These are phyloP conservation scores for Micropoecilia bifurca DNA, from an alignment of 2,797 vertebrate species.

Conservation along the genomic window DNA sequence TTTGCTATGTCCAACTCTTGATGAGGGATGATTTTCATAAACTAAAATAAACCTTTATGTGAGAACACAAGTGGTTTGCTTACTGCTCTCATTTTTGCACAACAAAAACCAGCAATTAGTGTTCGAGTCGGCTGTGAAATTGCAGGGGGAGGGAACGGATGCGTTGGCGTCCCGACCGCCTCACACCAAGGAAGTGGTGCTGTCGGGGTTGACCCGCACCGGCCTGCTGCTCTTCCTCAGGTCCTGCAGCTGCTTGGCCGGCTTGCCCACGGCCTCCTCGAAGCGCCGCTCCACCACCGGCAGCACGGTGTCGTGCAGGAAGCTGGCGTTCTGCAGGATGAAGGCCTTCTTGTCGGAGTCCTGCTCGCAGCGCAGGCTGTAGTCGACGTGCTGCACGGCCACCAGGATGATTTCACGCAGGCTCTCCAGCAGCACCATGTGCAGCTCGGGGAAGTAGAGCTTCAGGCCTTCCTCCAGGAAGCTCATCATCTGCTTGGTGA, in stretches of 20 bases:
- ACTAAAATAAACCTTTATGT: neutral
- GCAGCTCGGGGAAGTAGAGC: conserved; percentile 96
- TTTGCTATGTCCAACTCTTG: too few relatives aligned
- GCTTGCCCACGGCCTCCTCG: conserved; percentile 95
- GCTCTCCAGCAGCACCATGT: conserved; percentile 97
- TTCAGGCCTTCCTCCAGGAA: conserved; percentile 97
- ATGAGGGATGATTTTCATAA: neutral
- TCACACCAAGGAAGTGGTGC: conserved; percentile 94
- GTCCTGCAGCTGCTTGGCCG: conserved; percentile 96
- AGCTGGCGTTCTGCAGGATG: conserved; percentile 92
- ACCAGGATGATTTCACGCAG: conserved; percentile 95
- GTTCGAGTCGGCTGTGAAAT: conserved; percentile 19
- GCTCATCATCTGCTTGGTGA: conserved; percentile 98
- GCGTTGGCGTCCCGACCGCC: neutral
- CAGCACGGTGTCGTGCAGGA: conserved; percentile 95
- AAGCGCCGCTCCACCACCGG: conserved; percentile 95
- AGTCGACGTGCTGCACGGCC: conserved; percentile 97
- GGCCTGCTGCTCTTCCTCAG: conserved; percentile 90
- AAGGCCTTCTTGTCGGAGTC: conserved; percentile 95
- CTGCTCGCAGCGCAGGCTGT: conserved; percentile 97
- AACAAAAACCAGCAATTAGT: neutral
- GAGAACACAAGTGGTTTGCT: neutral
- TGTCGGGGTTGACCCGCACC: conserved; percentile 92
- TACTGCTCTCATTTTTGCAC: neutral
- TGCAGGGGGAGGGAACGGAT: conserved; percentile 2